These are phyloP conservation scores for Philopedon plagiatum DNA, from an alignment of 2,888 invertebrate genomes.

Conservation along the genomic window DNA sequence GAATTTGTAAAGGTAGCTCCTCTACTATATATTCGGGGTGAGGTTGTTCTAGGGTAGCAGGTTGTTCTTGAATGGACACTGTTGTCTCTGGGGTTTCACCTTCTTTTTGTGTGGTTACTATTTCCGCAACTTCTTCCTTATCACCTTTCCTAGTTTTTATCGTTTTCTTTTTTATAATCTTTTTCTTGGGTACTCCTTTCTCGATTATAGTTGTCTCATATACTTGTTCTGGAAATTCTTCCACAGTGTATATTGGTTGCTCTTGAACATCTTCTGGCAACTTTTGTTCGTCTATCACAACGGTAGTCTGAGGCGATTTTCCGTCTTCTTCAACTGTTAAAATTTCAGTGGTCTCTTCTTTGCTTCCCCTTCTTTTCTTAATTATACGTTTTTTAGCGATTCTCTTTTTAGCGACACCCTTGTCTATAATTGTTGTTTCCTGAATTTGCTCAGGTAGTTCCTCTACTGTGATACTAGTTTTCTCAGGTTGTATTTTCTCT, in stretches of 20 bases:
- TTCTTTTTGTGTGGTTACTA: slow-evolving; percentile 62
- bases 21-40: slow-evolving; percentile 53
- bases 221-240: slow-evolving; percentile 60
- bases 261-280: slow-evolving; percentile 18
- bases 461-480: slow-evolving; percentile 55
- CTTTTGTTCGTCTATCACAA: slow-evolving; percentile 64
- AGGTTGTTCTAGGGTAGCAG: slow-evolving; percentile 37
- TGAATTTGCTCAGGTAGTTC: slow-evolving; percentile 60
- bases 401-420: slow-evolving; percentile 58
- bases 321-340: slow-evolving; percentile 63
- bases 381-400: slow-evolving; percentile 62
- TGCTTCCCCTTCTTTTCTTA: slow-evolving; percentile 60
- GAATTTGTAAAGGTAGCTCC: slow-evolving; percentile 58
- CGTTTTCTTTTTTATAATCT: slow-evolving; percentile 62
- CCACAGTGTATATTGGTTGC: slow-evolving; percentile 43
- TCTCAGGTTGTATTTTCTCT: slow-evolving; percentile 48
- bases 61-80: slow-evolving; percentile 58
- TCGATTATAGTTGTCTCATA: slow-evolving; percentile 48
- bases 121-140: slow-evolving; percentile 63
- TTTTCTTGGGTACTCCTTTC: slow-evolving; percentile 56
- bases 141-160: slow-evolving; percentile 63
- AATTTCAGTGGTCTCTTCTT: slow-evolving; percentile 59
- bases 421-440: slow-evolving; percentile 55
- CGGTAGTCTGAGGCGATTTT: slow-evolving; percentile 65
- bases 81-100: slow-evolving; percentile 65